Evolutionary conservation across 2,113 vertebrate species (phyloP), one percentile per base, ranked within the genome.

Genomic region (Neolamprologus sp.): DNA sequence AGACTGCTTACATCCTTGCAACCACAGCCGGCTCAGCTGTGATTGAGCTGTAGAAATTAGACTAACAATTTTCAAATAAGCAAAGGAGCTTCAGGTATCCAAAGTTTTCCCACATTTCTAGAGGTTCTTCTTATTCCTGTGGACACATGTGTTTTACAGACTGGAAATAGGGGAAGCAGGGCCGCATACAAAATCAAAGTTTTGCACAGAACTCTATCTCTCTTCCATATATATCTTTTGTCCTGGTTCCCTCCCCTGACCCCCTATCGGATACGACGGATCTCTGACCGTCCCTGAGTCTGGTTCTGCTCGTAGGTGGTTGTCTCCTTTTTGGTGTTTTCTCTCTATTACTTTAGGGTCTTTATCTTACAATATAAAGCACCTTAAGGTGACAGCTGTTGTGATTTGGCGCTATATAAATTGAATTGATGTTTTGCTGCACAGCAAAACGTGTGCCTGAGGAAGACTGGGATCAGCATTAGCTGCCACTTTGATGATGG

Each of bases 251-350:
- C 58, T 63, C 28, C 28, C 28, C 9, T 33, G 2, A 63, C 9
- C 5, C 16, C 58, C 58, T 60, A 0, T 60, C 3, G 9, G 16
- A 1, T 19, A 4, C 30, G 2, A 17, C 17, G 1, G 17, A 7
- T 35, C 28, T 33, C 14, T 33, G 55, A 28, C 55, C 2, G 3
- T 58, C 57, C 7, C 5, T 9, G 58, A 63, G 28, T 4, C 30
- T 65, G 30, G 17, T 65, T 35, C 17, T 35, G 17, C 30, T 65
- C 6, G 4, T 65, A 12, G 17, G 30, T 11, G 17, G 10, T 35
- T 35, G 17, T 65, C 30, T 65, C 30, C 16, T 35, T 19, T 35
- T 65, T 5, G 17, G 17, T n/a, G 60, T 35, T 65, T n/a, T 65
- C 17, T 65, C 60, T 35, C 17, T 65, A 35, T 63, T n/a, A 63